Evolutionary conservation across 2,888 invertebrate genomes (phyloP).

Genomic region (Acleris sparsana): DNA sequence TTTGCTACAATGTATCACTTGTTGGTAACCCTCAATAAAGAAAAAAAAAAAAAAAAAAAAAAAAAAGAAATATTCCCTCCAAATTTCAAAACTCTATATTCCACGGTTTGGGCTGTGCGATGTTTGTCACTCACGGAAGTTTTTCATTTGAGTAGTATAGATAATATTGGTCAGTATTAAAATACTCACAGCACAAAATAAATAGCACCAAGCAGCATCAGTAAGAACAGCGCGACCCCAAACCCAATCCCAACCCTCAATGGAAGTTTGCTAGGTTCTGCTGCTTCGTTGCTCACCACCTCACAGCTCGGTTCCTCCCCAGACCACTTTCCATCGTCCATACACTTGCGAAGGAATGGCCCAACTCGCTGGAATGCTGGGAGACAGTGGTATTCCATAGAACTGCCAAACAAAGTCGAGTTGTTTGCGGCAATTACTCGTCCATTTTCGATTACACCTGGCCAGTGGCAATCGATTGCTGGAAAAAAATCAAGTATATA

Average conservation of each 20-base stretch:
- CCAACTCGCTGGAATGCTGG: conserved; percentile 93
- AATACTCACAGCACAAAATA: conserved; percentile 91
- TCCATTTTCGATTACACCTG: conserved; percentile 91
- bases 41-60: no score
- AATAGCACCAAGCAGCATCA: conserved; percentile 90
- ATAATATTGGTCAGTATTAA: not conserved
- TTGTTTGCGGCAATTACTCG: conserved; percentile 93
- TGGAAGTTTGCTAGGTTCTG: conserved; percentile 88
- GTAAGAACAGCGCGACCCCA: conserved; percentile 90
- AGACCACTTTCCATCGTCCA: conserved; percentile 93
- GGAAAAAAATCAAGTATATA: no score
- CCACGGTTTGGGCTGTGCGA: no score
- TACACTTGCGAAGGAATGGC: conserved; percentile 91
- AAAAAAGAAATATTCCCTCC: no score
- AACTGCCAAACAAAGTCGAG: conserved; percentile 91
- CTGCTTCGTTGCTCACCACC: conserved; percentile 86
- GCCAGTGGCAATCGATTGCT: conserved; percentile 94
- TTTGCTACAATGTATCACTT: no score
- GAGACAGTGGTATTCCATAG: conserved; percentile 94
- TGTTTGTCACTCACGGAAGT: no score
- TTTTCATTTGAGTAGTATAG: no score
- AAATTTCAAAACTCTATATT: no score
- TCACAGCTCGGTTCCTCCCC: conserved; percentile 94
- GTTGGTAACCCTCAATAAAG: no score
- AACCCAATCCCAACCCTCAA: conserved; percentile 93